Evolutionary conservation across 2,797 vertebrate genomes (phyloP).

Genomic region (Botia almorhae): DNA sequence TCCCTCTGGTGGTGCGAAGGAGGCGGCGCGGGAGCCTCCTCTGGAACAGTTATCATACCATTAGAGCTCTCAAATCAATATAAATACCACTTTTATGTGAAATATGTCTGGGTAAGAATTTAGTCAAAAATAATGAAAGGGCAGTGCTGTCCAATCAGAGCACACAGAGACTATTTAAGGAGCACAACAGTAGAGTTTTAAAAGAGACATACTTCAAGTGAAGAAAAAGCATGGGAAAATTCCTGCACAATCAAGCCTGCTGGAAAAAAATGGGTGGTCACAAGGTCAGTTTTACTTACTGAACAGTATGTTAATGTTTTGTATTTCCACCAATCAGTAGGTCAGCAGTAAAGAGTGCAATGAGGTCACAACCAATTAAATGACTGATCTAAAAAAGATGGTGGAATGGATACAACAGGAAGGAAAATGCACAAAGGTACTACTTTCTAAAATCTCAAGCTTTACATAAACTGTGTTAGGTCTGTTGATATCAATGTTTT

Average conservation of each 20-base stretch:
- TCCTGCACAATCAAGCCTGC: conserved; percentile 13
- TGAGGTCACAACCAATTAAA: conserved; percentile 13
- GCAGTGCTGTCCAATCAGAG: not conserved
- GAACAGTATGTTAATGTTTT: not conserved
- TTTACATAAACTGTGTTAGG: conserved; percentile 1
- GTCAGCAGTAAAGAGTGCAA: not conserved
- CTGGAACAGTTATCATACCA: conserved; percentile 12
- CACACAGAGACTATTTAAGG: not conserved
- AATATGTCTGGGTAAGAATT: not conserved
- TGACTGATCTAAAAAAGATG: not conserved
- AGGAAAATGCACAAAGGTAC: conserved; percentile 7
- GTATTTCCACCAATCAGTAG: conserved; percentile 14
- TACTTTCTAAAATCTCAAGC: not conserved
- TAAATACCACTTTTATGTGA: conserved; percentile 31
- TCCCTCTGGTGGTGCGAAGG: too few relatives aligned
- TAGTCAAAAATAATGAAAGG: conserved; percentile 1
- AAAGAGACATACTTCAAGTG: not conserved
- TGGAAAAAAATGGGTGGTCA: not conserved
- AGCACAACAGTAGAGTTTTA: not conserved
- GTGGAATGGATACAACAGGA: not conserved
- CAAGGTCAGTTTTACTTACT: not conserved
- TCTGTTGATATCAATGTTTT: conserved; percentile 19
- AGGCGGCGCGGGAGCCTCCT: too few relatives aligned
- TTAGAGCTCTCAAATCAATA: conserved; percentile 1
- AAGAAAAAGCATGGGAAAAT: not conserved